Percentiles rank a stretch among this genome's conserved stretches.
phyloP scores from a whole-genome alignment of 2,797 vertebrate genomes.

The Typhlichthys subterraneus region DNA sequence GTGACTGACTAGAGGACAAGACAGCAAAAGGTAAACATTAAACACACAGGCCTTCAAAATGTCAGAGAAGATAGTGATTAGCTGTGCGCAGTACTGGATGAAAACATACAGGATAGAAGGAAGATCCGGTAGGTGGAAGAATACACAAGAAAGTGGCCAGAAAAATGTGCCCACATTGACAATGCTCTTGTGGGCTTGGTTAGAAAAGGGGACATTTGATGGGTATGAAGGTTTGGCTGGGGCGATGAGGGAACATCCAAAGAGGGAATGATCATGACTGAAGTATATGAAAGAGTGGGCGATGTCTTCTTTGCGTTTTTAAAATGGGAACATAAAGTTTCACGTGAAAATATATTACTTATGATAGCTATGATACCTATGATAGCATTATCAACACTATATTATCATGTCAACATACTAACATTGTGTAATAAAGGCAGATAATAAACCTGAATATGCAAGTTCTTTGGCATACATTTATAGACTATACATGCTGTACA shows the following conservation, averaged over 20 bases:
- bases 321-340: conserved; percentile 40
- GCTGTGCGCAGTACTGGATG: conserved; percentile 26
- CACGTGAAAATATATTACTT: conserved; percentile 42
- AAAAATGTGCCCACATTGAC: conserved; percentile 26
- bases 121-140: conserved; percentile 2
- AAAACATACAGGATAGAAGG: conserved; percentile 20
- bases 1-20: conserved; percentile 29
- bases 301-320: conserved; percentile 31
- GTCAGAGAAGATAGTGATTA: conserved; percentile 20
- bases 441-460: conserved; percentile 47
- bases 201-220: conserved; percentile 32
- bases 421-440: conserved; percentile 17
- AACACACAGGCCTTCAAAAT: conserved; percentile 42
- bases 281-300: conserved; percentile 32
- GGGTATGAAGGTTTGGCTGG: conserved; percentile 26
- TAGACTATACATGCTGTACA: conserved; percentile 79
- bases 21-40: conserved; percentile 35
- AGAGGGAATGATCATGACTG: conserved; percentile 34
- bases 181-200: conserved; percentile 26
- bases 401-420: conserved; percentile 31
- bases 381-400: conserved; percentile 25
- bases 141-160: conserved; percentile 30
- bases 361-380: too few species aligned
- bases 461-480: conserved; percentile 62
- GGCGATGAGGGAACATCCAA: conserved; percentile 49